Evolutionary conservation across 2,113 vertebrate species (phyloP), one percentile per base, ranked within the genome.

Genomic region (Cyrtonyx montezumae): DNA sequence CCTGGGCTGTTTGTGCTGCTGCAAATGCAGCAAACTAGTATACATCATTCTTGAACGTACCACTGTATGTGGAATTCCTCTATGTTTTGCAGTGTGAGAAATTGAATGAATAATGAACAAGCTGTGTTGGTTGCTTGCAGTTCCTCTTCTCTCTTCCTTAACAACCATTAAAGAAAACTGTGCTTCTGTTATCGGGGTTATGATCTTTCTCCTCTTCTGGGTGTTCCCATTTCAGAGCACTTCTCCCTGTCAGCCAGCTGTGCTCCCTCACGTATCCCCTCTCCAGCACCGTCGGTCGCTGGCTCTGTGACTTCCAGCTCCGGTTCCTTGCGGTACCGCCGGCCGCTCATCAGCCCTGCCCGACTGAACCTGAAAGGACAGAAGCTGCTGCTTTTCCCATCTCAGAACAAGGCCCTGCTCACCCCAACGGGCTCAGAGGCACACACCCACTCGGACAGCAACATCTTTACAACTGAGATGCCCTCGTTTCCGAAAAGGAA

Each of bases 341-440:
- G 99, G 3, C 99, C 99, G 0, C 98, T 99, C 93, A 99, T 99
- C 98, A 99, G 99, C 95, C 99, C 99, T 0, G 99, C 99, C 1
- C 98, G 99, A 32, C 98, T 99, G 87, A 98, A 99, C 97, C 98
- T 99, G 56, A 93, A 98, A 42, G 98, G 98, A 0, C 98, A 98
- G 92, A 99, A 97, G 78, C 98, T 99, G 28, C 97, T 98, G 82
- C 98, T 99, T 21, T 99, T 99, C 91, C 96, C 98, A 0, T 34
- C 97, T 0, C 96, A 97, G 40, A 69, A 87, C 0, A 97, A 97
- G 17, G 94, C 97, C 8, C 59, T 87, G 8, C 96, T 77, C 37
- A 87, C 61, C 5, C 97, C 97, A 0, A 2, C 95, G 51, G 94
- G 97, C 97, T 94, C 96, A 5, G 97, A 97, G 0, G 96, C 98